Conservation (phyloP, 1,140 invertebrate genomes). For the Macrocentrus cingulum region DNA sequence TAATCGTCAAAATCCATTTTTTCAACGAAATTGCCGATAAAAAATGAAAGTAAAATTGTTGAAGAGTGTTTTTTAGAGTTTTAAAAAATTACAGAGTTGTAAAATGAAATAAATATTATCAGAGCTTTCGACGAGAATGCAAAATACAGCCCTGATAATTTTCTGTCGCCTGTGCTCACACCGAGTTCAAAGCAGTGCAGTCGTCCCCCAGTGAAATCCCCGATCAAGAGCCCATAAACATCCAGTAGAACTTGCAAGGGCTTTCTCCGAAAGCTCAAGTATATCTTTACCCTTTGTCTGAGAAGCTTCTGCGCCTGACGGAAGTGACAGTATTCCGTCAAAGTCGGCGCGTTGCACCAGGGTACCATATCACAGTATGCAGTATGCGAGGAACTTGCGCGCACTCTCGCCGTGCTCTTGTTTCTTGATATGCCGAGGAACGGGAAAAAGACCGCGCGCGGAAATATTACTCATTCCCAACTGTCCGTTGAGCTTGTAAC, state of each 20-base stretch:
- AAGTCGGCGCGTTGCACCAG: slow-evolving; percentile 20
- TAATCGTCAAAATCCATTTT: too few species aligned
- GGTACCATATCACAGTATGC: slow-evolving; percentile 26
- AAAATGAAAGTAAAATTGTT: too few species aligned
- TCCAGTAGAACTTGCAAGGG: neutral
- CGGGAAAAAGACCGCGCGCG: slow-evolving; percentile 13
- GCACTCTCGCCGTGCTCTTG: neutral
- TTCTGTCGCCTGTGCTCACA: neutral
- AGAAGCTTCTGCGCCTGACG: slow-evolving; percentile 29
- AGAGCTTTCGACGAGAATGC: neutral
- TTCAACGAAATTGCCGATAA: too few species aligned
- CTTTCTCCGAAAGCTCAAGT: neutral
- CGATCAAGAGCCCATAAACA: slow-evolving; percentile 7
- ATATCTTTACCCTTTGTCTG: neutral
- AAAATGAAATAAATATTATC: too few species aligned
- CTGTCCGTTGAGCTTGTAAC: slow-evolving; percentile 12
- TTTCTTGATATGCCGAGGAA: slow-evolving; percentile 18
- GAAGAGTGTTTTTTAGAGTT: too few species aligned
- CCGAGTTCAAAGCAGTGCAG: slow-evolving; percentile 7
- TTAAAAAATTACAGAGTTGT: too few species aligned
- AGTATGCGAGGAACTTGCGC: neutral
- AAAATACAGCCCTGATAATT: neutral
- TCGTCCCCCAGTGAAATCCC: slow-evolving; percentile 4
- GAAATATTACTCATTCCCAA: slow-evolving; percentile 16
- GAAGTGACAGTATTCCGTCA: slow-evolving; percentile 37